These are phyloP conservation scores for Drosophila pseudotalamancana DNA, from an alignment of 2,888 invertebrate genomes.

Conservation along the genomic window DNA sequence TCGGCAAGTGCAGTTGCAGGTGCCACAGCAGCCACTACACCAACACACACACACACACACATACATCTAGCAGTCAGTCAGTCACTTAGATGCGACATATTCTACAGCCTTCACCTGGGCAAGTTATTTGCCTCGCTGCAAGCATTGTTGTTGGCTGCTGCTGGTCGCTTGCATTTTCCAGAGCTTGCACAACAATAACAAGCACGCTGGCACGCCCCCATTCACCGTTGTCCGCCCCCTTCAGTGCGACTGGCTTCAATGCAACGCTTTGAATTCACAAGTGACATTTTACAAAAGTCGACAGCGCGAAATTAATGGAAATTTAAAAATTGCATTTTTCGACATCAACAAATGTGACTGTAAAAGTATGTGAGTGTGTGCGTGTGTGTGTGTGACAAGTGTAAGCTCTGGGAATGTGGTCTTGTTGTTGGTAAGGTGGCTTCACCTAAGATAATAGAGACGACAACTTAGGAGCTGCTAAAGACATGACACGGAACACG, in stretches of 20 bases:
- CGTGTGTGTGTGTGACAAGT: slow-evolving; percentile 23
- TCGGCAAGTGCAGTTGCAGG: slow-evolving; percentile 22
- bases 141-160: slow-evolving; percentile 42
- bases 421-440: slow-evolving; percentile 5
- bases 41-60: slow-evolving; percentile 9
- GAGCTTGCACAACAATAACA: slow-evolving; percentile 36
- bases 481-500: slow-evolving; percentile 29
- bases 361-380: not conserved
- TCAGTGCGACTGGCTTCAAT: slow-evolving; percentile 8
- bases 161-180: slow-evolving; percentile 34
- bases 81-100: slow-evolving; percentile 62
- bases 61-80: slow-evolving; percentile 46
- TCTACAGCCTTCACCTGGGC: slow-evolving; percentile 36
- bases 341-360: slow-evolving; percentile 46
- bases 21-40: slow-evolving; percentile 25
- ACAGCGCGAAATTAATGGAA: slow-evolving; percentile 77
- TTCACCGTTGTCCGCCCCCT: not conserved
- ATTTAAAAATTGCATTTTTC: slow-evolving; percentile 77
- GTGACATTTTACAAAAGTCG: slow-evolving; percentile 74
- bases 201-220: slow-evolving; percentile 24
- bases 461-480: slow-evolving; percentile 37
- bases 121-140: slow-evolving; percentile 51
- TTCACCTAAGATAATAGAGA: slow-evolving; percentile 56
- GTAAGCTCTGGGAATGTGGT: slow-evolving; percentile 33
- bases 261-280: slow-evolving; percentile 58